These are phyloP conservation scores for Diplazon laetatorius DNA, from an alignment of 2,888 invertebrate species.

Conservation along the genomic window DNA sequence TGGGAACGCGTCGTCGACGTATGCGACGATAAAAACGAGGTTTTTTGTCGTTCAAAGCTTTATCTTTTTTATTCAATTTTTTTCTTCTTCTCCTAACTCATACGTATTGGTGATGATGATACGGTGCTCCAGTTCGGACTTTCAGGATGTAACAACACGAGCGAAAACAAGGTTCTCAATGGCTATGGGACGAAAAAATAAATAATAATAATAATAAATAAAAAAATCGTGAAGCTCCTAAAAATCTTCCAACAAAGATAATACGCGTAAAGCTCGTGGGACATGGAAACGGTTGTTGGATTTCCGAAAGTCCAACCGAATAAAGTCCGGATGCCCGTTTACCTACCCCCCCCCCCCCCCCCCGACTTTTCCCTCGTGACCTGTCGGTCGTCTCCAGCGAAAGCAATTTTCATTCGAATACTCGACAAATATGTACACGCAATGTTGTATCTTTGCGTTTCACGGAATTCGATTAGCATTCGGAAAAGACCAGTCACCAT, in stretches of 20 bases:
- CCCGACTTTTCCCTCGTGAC: not conserved
- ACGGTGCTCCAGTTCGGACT: not conserved
- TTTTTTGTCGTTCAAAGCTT: not conserved
- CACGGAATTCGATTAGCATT: too few species aligned
- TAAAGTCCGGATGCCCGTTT: not conserved
- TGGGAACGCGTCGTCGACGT: too few species aligned
- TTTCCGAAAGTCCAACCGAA: not conserved
- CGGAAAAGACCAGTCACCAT: too few species aligned
- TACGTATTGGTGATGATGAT: not conserved
- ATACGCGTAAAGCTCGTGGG: constrained; percentile 26
- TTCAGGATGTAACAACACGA: not conserved
- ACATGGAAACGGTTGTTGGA: constrained; percentile 26
- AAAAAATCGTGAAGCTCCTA: not conserved
- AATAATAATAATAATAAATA: too few species aligned
- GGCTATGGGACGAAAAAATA: not conserved
- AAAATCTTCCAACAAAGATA: constrained; percentile 33
- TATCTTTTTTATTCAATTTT: not conserved
- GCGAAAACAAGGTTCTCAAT: not conserved
- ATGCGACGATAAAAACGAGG: not conserved
- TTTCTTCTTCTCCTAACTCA: not conserved
- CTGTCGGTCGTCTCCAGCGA: not conserved
- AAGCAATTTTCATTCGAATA: not conserved
- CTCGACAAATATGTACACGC: not conserved
- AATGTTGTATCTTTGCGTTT: not conserved
- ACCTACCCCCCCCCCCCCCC: too few species aligned